Evolutionary conservation across 2,797 vertebrate genomes (phyloP), one percentile per base, ranked within the genome.

Genomic region (Cuculus canorus): DNA sequence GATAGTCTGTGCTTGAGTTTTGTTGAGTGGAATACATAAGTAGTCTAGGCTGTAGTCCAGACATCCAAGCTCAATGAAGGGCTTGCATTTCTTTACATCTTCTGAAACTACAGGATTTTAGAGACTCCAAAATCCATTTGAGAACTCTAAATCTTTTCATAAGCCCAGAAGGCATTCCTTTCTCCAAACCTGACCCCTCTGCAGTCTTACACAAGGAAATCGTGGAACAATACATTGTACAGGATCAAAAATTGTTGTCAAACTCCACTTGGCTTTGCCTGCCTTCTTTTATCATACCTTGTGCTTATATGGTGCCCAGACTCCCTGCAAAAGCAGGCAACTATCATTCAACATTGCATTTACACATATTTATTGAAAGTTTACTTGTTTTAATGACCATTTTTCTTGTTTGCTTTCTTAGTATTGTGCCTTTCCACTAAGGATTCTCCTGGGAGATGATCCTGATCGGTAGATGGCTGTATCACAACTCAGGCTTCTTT

Each of bases 291-390:
- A 23, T 10, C 5, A 15, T 24, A 39, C 7, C 13, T 79, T 47
- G 5, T 41, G 15, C 28, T 73, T 54, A 22, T 21, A 30, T 0
- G 0, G 11, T 83, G 17, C 15, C 53, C 30, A 12, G 27, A 2
- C 3, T 50, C 13, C 35, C 39, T 82, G 27, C 7, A 71, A 48
- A 83, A 2, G 3, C 35, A 81, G n/a, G 13, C 9, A 84, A 15
- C 19, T 79, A 6, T 43, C 7, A 35, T 64, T 84, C 33, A 64
- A 16, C 35, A 21, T 6, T 52, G 27, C 69, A 10, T 66, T 54
- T 72, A 4, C 7, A 54, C 30, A 7, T 25, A 54, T 63, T 32
- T 57, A 16, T 66, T 24, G 57, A 30, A 82, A 47, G 13, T 52
- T 5, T 6, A n/a, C 15, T 18, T 77, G 3, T n/a, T 89, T 70